Percentiles rank a stretch among this genome's conserved stretches.
Evolutionary conservation across 2,888 invertebrate species (phyloP).

Genomic region (Cartodere bifasciata): DNA sequence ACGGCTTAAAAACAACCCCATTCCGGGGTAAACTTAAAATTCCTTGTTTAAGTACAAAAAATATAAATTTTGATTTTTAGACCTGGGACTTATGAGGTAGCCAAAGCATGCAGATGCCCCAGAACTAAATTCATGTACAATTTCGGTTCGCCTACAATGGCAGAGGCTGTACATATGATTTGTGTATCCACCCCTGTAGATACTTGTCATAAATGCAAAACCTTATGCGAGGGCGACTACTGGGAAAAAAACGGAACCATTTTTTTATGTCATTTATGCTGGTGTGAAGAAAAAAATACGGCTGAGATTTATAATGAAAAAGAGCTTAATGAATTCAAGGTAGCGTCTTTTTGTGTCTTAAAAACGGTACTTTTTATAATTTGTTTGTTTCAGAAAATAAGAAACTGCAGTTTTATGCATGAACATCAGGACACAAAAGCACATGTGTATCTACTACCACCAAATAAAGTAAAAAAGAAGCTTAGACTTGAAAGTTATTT

Average conservation of each 20-base stretch:
- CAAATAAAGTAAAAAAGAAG: constrained; percentile 24
- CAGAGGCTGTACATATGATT: constrained; percentile 34
- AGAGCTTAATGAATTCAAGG: not conserved
- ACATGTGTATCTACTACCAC: constrained; percentile 23
- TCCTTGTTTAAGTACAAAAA: too few species aligned
- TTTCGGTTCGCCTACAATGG: constrained; percentile 33
- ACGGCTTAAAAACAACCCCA: too few species aligned
- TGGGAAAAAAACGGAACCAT: constrained; percentile 33
- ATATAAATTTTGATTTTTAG: constrained; percentile 19
- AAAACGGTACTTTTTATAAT: too few species aligned
- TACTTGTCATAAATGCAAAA: constrained; percentile 32
- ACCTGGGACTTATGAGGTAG: constrained; percentile 24
- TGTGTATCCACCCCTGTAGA: constrained; percentile 33
- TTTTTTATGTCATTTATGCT: constrained; percentile 36
- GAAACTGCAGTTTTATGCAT: constrained; percentile 32
- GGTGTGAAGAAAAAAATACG: constrained; percentile 29
- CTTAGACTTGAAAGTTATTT: constrained; percentile 31
- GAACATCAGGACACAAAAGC: constrained; percentile 31
- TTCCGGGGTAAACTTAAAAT: too few species aligned
- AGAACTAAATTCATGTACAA: constrained; percentile 31
- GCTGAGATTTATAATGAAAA: constrained; percentile 20
- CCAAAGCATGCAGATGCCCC: constrained; percentile 19
- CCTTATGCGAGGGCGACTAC: constrained; percentile 36
- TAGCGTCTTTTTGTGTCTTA: not conserved
- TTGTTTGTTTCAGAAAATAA: constrained; percentile 30